Evolutionary conservation across 2,888 invertebrate genomes (phyloP), one percentile per base, ranked within the genome.

Genomic region (Allacma fusca): DNA sequence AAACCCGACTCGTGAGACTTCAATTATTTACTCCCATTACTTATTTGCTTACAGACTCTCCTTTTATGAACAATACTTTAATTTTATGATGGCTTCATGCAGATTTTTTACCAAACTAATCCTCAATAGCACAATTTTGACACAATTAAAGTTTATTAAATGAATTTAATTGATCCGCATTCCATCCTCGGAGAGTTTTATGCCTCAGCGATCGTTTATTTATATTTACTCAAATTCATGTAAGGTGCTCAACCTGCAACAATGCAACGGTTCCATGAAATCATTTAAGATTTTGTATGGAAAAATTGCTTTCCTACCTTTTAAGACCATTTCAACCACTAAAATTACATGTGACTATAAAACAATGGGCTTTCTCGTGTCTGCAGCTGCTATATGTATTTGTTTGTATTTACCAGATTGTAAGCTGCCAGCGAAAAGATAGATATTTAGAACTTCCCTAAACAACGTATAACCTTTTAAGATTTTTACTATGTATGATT

Each of bases 1-100:
- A 68, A 68, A 68, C 40, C 40, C 40, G 68, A 68, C 68, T 68
- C 34, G 68, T 68, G 68, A 68, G 68, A 68, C 68, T 34, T 68
- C 68, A 68, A 68, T 68, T 68, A 68, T 68, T 68, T 62, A 62
- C 62, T 62, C 62, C 62, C 62, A 62, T 62, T 62, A 62, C 24
- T 62, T 62, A 62, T 62, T 62, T 62, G 26, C 62, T 62, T 62
- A 62, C 62, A 16, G 23, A 62, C 62, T 62, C 23, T 62, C 62
- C 62, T 62, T 62, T 62, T 62, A 62, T 24, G 62, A 62, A 62
- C 62, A 62, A 62, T 62, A 62, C 62, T 62, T 62, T 62, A 62
- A 62, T 62, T 62, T 62, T 62, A 62, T 62, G 23, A 62, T 26
- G 26, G 62, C 26, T 24, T 26, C 62, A 62, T 62, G 62, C 62